phyloP scores from a whole-genome alignment of 2,113 vertebrate genomes.

The Lonchura striata region DNA sequence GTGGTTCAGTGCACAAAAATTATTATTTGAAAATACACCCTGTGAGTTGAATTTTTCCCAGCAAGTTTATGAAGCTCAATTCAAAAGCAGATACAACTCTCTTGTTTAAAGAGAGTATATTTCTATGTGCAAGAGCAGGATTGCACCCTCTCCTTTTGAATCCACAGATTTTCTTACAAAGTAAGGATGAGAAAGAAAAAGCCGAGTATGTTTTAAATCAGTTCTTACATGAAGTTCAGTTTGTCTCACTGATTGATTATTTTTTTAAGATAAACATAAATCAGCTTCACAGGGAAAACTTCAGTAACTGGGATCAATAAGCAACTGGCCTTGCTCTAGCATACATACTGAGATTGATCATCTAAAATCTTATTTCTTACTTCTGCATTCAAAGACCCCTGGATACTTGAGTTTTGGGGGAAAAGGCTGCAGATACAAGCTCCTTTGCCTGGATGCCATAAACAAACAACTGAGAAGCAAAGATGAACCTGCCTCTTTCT shows the following conservation, averaged over 20 bases:
- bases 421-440: neutral
- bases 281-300: slow-evolving; percentile 19
- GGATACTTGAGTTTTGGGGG: neutral
- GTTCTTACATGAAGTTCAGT: neutral
- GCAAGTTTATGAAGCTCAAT: neutral
- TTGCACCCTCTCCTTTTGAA: neutral
- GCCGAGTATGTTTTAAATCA: neutral
- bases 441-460: neutral
- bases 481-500: neutral
- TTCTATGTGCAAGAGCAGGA: neutral
- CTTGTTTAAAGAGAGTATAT: neutral
- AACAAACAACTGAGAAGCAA: neutral
- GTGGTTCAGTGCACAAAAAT: neutral
- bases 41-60: neutral
- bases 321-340: neutral
- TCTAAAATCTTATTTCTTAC: neutral
- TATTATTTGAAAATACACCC: neutral
- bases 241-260: neutral
- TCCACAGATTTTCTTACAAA: neutral
- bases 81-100: neutral
- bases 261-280: slow-evolving; percentile 23
- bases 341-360: neutral
- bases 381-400: neutral
- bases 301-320: slow-evolving; percentile 9
- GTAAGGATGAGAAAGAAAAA: neutral